Conservation (phyloP, 2,113 vertebrate genomes). For the Ammospiza nelsoni region DNA sequence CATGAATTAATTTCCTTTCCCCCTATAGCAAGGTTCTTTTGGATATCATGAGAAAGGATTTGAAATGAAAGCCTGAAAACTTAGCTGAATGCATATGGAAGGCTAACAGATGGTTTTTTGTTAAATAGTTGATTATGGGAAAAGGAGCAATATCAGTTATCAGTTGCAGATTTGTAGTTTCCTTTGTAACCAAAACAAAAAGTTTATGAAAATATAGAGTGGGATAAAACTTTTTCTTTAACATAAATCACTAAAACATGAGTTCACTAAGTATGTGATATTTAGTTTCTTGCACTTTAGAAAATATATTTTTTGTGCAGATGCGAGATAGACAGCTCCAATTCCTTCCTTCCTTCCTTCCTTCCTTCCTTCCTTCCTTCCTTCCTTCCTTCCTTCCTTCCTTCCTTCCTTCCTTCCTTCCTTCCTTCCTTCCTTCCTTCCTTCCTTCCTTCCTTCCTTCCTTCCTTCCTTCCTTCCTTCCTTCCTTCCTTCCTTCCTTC, state of each 20-base stretch:
- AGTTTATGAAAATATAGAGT: background rate
- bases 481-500: too few relatives aligned
- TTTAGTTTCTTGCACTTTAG: background rate
- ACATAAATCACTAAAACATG: background rate
- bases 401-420: background rate
- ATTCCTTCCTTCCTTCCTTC: too few relatives aligned
- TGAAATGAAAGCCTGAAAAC: background rate
- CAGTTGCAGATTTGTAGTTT: background rate
- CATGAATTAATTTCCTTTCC: background rate
- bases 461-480: too few relatives aligned
- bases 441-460: too few relatives aligned
- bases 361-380: too few relatives aligned
- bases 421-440: too few relatives aligned
- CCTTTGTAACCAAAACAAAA: constrained; percentile 7
- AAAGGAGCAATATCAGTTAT: background rate
- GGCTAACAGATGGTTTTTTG: background rate
- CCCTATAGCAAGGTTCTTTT: background rate
- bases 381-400: background rate
- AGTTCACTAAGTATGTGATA: background rate
- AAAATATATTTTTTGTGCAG: background rate
- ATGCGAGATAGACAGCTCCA: background rate
- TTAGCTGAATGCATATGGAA: background rate
- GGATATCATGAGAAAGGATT: background rate
- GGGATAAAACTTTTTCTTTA: background rate
- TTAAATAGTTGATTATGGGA: constrained; percentile 1